These are phyloP conservation scores for Equus quagga DNA, from an alignment of 2,113 vertebrate genomes.

Conservation along the genomic window DNA sequence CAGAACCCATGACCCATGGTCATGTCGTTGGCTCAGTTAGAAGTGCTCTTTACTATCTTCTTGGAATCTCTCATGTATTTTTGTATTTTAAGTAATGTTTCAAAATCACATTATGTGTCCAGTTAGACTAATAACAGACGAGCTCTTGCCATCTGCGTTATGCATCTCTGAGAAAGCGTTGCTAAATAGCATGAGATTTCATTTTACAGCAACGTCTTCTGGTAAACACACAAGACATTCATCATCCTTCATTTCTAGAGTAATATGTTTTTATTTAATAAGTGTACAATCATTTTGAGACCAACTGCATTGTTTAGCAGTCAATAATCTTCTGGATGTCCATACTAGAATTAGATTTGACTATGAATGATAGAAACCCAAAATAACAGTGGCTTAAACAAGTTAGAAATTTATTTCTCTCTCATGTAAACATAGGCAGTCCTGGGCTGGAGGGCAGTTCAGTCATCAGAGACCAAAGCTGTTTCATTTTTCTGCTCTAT, in stretches of 20 bases:
- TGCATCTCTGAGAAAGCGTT: not conserved
- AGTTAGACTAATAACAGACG: not conserved
- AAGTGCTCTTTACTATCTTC: slow-evolving; percentile 8
- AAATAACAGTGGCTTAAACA: slow-evolving; percentile 53
- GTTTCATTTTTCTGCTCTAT: not conserved
- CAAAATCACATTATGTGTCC: not conserved
- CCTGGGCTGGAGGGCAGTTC: not conserved
- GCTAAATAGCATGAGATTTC: slow-evolving; percentile 50
- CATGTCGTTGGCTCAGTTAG: not conserved
- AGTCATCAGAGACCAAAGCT: not conserved
- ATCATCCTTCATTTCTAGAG: slow-evolving; percentile 57
- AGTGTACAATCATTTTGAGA: slow-evolving; percentile 60
- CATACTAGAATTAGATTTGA: slow-evolving; percentile 65
- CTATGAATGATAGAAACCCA: slow-evolving; percentile 55
- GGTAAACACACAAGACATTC: slow-evolving; percentile 33
- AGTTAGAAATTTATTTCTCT: slow-evolving; percentile 43
- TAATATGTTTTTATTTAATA: slow-evolving; percentile 73
- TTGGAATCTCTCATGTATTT: slow-evolving; percentile 43
- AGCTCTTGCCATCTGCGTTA: not conserved
- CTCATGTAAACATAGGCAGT: not conserved
- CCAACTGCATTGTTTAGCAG: slow-evolving; percentile 63
- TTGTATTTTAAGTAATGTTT: slow-evolving; percentile 34
- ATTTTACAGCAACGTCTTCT: slow-evolving; percentile 54
- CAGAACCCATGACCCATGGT: not conserved
- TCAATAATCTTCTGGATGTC: slow-evolving; percentile 58